Evolutionary conservation across 1,140 invertebrate genomes (phyloP).

Genomic region (Drosophila chauvacae): DNA sequence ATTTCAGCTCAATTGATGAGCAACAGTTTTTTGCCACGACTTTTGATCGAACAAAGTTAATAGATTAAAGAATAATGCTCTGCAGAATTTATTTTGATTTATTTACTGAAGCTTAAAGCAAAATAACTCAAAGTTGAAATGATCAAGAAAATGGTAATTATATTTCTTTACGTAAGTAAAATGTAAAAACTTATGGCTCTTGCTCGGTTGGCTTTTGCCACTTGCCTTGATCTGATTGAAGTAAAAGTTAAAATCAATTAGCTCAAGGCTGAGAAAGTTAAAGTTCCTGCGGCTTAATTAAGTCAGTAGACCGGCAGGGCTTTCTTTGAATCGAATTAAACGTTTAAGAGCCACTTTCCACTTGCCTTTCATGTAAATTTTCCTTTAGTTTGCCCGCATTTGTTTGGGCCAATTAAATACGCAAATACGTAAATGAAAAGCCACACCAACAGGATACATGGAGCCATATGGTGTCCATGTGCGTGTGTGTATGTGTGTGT

Average conservation of each 20-base stretch:
- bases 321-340: slow-evolving; percentile 15
- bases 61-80: not conserved
- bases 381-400: slow-evolving; percentile 19
- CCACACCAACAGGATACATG: not conserved
- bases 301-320: not conserved
- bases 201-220: not conserved
- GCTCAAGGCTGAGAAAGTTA: slow-evolving; percentile 1
- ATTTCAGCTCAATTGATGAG: slow-evolving; percentile 1
- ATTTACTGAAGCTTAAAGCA: not conserved
- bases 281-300: slow-evolving; percentile 15
- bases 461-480: too few species aligned
- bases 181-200: not conserved
- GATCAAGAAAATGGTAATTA: not conserved
- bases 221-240: not conserved
- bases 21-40: not conserved
- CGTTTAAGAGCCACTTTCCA: slow-evolving; percentile 9
- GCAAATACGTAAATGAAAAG: slow-evolving; percentile 22
- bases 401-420: slow-evolving; percentile 37
- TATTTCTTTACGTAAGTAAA: too few species aligned
- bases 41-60: not conserved
- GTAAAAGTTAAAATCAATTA: slow-evolving; percentile 13
- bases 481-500: too few species aligned
- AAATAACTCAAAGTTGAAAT: not conserved
- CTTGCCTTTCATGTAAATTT: slow-evolving; percentile 9
- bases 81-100: not conserved